These are phyloP conservation scores for Alloplasta piceator DNA, from an alignment of 2,888 invertebrate genomes.

Conservation along the genomic window DNA sequence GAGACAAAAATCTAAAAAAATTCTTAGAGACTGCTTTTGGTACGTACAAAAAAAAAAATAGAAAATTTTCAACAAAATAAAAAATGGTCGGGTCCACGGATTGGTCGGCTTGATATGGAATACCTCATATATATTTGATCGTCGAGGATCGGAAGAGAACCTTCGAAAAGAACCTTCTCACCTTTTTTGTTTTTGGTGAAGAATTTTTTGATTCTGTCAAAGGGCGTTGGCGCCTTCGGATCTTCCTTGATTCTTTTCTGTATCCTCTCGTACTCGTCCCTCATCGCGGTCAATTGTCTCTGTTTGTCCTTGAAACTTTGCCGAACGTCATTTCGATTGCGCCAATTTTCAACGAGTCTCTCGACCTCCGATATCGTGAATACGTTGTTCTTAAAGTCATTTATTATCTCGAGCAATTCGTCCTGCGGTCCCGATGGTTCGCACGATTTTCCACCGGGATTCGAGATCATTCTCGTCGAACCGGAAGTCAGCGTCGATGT, in stretches of 20 bases:
- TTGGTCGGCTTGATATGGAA: too few species aligned
- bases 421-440: constrained; percentile 85
- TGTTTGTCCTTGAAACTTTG: constrained; percentile 94
- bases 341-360: constrained; percentile 93
- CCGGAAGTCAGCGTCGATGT: constrained; percentile 55
- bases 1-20: too few species aligned
- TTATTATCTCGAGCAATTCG: constrained; percentile 93
- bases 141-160: too few species aligned
- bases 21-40: too few species aligned
- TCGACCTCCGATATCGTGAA: constrained; percentile 94
- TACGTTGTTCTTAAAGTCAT: constrained; percentile 95
- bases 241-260: constrained; percentile 91
- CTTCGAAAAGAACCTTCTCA: constrained; percentile 48
- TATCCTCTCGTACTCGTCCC: constrained; percentile 92
- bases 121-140: too few species aligned
- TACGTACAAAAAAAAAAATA: too few species aligned
- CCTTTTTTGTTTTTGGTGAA: constrained; percentile 87
- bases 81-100: too few species aligned
- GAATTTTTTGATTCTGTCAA: constrained; percentile 91
- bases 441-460: constrained; percentile 72
- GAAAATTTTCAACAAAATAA: too few species aligned
- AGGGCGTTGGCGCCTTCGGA: constrained; percentile 91
- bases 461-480: constrained; percentile 68
- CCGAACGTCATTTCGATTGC: constrained; percentile 93
- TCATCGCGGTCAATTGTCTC: constrained; percentile 91